phyloP scores from a whole-genome alignment of 1,140 invertebrate species.

The Aphaenogaster ashmeadi region DNA sequence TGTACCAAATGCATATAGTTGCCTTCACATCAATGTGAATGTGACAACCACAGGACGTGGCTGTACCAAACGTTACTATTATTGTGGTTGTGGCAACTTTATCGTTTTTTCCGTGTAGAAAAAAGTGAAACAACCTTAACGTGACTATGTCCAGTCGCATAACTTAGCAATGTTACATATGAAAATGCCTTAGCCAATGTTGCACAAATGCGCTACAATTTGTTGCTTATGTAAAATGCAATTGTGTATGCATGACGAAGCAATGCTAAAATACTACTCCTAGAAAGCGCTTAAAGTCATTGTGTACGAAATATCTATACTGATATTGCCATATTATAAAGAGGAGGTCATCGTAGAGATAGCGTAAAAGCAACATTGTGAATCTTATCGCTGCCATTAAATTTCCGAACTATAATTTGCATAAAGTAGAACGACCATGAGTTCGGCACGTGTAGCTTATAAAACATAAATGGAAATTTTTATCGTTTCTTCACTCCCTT shows the following conservation, averaged over 20 bases:
- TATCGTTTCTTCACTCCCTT: neutral
- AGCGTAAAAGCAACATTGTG: slow-evolving; percentile 62
- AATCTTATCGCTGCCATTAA: slow-evolving; percentile 49
- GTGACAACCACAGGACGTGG: too few species aligned
- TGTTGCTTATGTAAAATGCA: slow-evolving; percentile 61
- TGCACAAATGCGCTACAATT: slow-evolving; percentile 49
- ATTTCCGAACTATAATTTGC: slow-evolving; percentile 40
- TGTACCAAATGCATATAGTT: too few species aligned
- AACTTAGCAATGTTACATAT: slow-evolving; percentile 53
- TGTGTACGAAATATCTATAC: slow-evolving; percentile 28
- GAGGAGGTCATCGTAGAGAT: slow-evolving; percentile 55
- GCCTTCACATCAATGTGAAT: too few species aligned
- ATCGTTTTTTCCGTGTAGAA: neutral
- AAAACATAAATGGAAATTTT: slow-evolving; percentile 23
- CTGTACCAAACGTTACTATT: too few species aligned
- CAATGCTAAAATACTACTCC: slow-evolving; percentile 26
- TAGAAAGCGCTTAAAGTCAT: slow-evolving; percentile 63
- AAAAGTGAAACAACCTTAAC: slow-evolving; percentile 21
- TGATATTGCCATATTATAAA: slow-evolving; percentile 43
- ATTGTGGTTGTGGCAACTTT: too few species aligned
- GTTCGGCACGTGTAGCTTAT: slow-evolving; percentile 30
- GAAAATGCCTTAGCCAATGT: slow-evolving; percentile 46
- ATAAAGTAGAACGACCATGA: slow-evolving; percentile 45
- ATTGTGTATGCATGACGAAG: slow-evolving; percentile 55
- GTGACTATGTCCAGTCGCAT: neutral